Evolutionary conservation across 2,113 vertebrate genomes (phyloP).

Genomic region (Otis tarda): DNA sequence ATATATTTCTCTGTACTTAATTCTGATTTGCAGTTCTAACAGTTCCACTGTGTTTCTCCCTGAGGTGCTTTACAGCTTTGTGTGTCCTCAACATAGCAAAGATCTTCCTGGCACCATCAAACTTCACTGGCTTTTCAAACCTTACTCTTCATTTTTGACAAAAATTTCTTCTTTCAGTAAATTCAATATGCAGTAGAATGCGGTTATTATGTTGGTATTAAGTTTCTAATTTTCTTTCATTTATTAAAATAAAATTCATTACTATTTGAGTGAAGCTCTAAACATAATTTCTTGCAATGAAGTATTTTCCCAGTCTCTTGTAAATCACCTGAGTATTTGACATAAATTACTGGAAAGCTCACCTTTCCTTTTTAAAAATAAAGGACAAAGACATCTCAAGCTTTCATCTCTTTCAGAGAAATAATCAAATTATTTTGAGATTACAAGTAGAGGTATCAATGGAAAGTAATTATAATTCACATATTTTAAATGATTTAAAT

Average conservation of each 20-base stretch:
- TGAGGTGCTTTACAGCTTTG: neutral
- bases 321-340: neutral
- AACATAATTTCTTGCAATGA: neutral
- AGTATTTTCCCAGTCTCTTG: neutral
- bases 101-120: neutral
- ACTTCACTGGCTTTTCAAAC: neutral
- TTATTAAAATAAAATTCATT: neutral
- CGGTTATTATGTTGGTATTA: neutral
- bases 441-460: neutral
- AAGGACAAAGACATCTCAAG: neutral
- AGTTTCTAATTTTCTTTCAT: neutral
- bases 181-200: neutral
- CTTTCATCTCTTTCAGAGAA: neutral
- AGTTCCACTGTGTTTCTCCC: neutral
- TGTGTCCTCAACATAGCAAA: neutral
- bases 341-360: neutral
- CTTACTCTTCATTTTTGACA: neutral
- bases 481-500: neutral
- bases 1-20: neutral
- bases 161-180: neutral
- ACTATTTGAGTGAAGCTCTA: neutral
- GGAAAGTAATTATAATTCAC: neutral
- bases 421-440: neutral
- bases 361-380: neutral
- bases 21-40: neutral